phyloP scores from a whole-genome alignment of 2,113 vertebrate genomes.

The Nothocercus julius region DNA sequence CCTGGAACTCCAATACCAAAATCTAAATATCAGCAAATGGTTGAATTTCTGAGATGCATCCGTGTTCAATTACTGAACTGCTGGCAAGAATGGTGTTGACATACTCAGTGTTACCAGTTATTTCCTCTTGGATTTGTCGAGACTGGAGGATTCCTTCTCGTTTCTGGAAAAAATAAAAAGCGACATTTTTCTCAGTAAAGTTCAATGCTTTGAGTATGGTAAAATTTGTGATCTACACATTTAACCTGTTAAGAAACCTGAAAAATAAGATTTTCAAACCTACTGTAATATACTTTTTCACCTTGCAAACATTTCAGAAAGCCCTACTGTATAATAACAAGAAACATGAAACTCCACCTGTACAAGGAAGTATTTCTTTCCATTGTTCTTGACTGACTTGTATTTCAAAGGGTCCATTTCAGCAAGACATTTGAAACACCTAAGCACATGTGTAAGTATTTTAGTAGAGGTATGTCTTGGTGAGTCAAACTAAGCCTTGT shows the following conservation, averaged over 20 bases:
- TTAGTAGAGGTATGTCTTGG: slow-evolving; percentile 5
- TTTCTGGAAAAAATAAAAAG: slow-evolving; percentile 84
- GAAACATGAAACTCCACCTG: slow-evolving; percentile 54
- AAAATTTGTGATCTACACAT: slow-evolving; percentile 35
- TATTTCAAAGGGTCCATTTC: slow-evolving; percentile 33
- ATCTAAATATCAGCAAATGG: slow-evolving; percentile 79
- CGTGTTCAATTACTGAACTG: slow-evolving; percentile 78
- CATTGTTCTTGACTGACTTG: slow-evolving; percentile 51
- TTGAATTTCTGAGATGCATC: slow-evolving; percentile 76
- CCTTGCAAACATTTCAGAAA: slow-evolving; percentile 35
- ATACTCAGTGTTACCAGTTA: slow-evolving; percentile 98
- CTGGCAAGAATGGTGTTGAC: slow-evolving; percentile 76
- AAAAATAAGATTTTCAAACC: neutral
- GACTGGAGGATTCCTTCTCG: slow-evolving; percentile 97
- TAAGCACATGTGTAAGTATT: slow-evolving; percentile 28
- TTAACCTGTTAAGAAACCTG: neutral
- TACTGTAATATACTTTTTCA: slow-evolving; percentile 10
- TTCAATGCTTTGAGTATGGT: slow-evolving; percentile 17
- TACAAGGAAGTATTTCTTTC: slow-evolving; percentile 39
- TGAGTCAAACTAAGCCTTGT: slow-evolving; percentile 5
- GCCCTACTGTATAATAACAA: slow-evolving; percentile 23
- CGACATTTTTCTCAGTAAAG: slow-evolving; percentile 57
- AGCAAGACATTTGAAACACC: slow-evolving; percentile 40
- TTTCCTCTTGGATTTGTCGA: slow-evolving; percentile 97
- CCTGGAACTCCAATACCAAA: slow-evolving; percentile 75